Base-by-base conservation (phyloP, 2,797 vertebrate genomes). In the Acropternis orthonyx region DNA sequence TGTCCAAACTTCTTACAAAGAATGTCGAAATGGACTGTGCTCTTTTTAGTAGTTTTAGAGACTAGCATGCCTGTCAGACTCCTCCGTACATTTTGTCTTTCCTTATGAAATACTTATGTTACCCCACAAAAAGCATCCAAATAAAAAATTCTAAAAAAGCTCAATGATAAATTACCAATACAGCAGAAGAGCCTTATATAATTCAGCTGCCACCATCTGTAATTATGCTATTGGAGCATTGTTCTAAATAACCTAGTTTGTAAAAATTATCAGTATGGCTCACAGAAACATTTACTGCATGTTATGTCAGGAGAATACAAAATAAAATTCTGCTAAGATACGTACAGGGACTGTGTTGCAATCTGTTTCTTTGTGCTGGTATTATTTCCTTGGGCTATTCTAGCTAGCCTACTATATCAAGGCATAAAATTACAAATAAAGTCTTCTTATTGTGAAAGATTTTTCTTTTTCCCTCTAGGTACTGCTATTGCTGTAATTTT, bases 1-100 rank as follows among this genome's bases (percentile, higher is more conserved):
- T 94, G 46, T 81, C 39, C 30, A 86, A 62, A 93, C 37, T 76
- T 94, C 85, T 95, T 85, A 89, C 55, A 39, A 92, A 55, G 34
- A 96, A 71, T 44, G 59, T 14, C 72, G 43, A 92, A 86, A 92
- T 27, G 7, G 30, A 34, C 61, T 79, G 22, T 94, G 36, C 15
- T 23, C 7, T 54, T 73, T 69, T 34, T 6, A 24, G 26, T 75
- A 46, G 21, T 24, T 95, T 89, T 78, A 66, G 30, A 91, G 79
- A 80, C 51, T 76, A 75, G 17, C 26, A 72, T 83, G 77, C 48
- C 3, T 18, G 26, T 73, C 56, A 89, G 23, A 81, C 44, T 80
- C 13, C 37, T 84, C 23, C 63, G 30, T 41, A 75, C n/a, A 63
- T 68, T 93, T 95, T 82, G 21, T 76, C 62, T 93, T 84, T 84